phyloP scores from a whole-genome alignment of 1,140 invertebrate genomes.

The Magallana angulata region DNA sequence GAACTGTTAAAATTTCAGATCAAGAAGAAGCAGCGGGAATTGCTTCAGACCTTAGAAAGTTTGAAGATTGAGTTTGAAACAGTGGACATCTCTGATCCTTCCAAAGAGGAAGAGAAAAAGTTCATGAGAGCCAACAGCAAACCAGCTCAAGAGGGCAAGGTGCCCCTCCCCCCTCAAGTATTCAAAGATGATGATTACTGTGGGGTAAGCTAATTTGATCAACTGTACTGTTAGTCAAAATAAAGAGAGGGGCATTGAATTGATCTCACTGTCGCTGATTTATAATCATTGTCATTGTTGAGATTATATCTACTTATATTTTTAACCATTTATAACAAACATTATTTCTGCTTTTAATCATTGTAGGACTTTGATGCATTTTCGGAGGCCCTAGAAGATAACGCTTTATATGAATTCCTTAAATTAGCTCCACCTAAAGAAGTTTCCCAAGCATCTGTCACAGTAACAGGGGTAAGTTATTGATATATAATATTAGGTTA shows the following conservation, averaged over 20 bases:
- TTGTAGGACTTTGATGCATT: conserved; percentile 95
- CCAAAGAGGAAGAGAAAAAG: conserved; percentile 91
- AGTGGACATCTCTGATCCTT: conserved; percentile 95
- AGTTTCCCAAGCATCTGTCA: conserved; percentile 62
- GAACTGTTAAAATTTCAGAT: background rate
- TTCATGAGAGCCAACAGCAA: conserved; percentile 95
- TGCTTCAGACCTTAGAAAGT: conserved; percentile 84
- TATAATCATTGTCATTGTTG: too few relatives aligned
- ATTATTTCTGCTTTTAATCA: conserved; percentile 44
- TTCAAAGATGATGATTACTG: conserved; percentile 96
- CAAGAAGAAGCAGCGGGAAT: conserved; percentile 10
- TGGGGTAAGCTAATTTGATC: conserved; percentile 84
- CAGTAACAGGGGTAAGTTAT: conserved; percentile 43
- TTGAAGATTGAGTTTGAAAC: conserved; percentile 92
- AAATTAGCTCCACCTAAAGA: conserved; percentile 74
- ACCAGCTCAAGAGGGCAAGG: conserved; percentile 82
- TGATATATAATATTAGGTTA: background rate
- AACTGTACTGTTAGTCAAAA: too few relatives aligned
- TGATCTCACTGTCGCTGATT: too few relatives aligned
- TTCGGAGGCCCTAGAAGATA: conserved; percentile 93
- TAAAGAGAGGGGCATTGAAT: too few relatives aligned
- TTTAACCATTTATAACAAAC: too few relatives aligned
- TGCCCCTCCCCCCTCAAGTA: conserved; percentile 93
- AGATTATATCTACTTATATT: too few relatives aligned
- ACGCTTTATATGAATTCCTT: conserved; percentile 91